Percentiles rank a stretch among this genome's conserved stretches.
phyloP scores from a whole-genome alignment of 2,888 invertebrate genomes.

The Melanophora roralis region DNA sequence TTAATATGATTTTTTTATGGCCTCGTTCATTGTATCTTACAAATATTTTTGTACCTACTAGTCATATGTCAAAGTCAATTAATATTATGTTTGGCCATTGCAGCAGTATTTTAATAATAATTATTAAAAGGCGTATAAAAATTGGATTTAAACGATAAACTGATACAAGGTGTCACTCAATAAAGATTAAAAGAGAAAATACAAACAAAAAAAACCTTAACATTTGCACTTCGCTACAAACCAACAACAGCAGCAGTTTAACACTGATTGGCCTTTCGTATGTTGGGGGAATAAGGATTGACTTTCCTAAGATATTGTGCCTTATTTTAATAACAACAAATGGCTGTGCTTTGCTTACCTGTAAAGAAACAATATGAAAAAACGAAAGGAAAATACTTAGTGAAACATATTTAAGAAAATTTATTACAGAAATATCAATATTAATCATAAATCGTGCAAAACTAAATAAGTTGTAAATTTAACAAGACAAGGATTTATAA shows the following conservation, averaged over 20 bases:
- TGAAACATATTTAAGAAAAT: constrained; percentile 11
- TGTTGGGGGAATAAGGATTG: neutral
- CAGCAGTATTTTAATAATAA: constrained; percentile 23
- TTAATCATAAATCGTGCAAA: constrained; percentile 43
- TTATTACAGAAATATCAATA: constrained; percentile 20
- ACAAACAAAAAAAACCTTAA: neutral
- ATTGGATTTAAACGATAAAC: constrained; percentile 58
- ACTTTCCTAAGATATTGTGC: constrained; percentile 6
- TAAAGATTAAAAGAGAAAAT: constrained; percentile 8
- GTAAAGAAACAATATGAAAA: constrained; percentile 42
- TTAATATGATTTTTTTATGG: constrained; percentile 27
- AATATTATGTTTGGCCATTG: constrained; percentile 31
- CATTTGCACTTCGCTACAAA: constrained; percentile 1
- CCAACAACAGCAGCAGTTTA: constrained; percentile 1
- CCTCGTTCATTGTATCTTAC: too few species aligned
- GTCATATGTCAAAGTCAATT: constrained; percentile 54
- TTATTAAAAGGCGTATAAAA: constrained; percentile 59
- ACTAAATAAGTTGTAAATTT: too few species aligned
- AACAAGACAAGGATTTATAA: neutral
- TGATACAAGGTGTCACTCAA: constrained; percentile 57
- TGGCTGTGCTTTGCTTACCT: constrained; percentile 59
- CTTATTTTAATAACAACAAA: constrained; percentile 3
- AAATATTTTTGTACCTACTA: too few species aligned
- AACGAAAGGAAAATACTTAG: constrained; percentile 54
- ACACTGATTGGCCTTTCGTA: neutral